A percentile compares a stretch with the other conserved stretches of the same genome.
phyloP scores from a whole-genome alignment of 2,113 vertebrate genomes.

The Equus przewalskii region DNA sequence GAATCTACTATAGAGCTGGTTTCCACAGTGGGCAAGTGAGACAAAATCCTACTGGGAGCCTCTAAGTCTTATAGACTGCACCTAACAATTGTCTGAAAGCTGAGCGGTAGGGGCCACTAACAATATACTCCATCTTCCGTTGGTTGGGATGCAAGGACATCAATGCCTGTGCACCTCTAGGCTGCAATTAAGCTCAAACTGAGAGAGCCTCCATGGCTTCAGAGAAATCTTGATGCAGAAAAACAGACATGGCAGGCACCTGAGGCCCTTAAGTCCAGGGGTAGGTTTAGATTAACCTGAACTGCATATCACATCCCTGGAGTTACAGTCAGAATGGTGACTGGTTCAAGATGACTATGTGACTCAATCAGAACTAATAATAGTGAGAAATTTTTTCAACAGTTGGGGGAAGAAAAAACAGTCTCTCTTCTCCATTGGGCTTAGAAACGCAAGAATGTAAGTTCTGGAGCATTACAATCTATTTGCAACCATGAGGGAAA shows the following conservation, averaged over 20 bases:
- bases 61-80: neutral
- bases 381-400: neutral
- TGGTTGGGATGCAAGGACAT: neutral
- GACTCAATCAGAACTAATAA: neutral
- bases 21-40: neutral
- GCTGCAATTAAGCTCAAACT: neutral
- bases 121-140: neutral
- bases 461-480: neutral
- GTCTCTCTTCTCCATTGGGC: neutral
- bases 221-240: neutral
- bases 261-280: neutral
- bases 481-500: neutral
- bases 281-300: neutral
- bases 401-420: neutral
- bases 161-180: accelerated
- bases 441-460: neutral
- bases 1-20: neutral
- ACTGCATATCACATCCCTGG: neutral
- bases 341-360: neutral
- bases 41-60: neutral
- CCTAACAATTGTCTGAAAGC: neutral
- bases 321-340: neutral
- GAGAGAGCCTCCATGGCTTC: neutral
- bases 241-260: neutral
- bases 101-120: neutral